Evolutionary conservation across 2,888 invertebrate genomes (phyloP).

Genomic region (Agrochola lota): DNA sequence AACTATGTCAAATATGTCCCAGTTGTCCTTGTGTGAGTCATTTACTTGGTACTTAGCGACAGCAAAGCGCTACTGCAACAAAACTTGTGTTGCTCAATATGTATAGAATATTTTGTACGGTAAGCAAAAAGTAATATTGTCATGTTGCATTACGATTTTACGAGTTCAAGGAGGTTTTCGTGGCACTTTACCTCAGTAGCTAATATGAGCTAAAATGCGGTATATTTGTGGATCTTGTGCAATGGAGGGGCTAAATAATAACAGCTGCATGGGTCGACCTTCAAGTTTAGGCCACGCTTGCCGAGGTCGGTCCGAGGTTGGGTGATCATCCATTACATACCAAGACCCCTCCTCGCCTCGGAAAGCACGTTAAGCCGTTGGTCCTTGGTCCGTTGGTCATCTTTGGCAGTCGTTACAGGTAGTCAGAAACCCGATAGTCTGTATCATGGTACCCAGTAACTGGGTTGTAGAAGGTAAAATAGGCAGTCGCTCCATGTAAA

Average conservation of each 20-base stretch:
- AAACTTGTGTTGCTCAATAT: conserved; percentile 59
- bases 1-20: conserved; percentile 53
- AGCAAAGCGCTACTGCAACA: conserved; percentile 49
- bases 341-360: background rate
- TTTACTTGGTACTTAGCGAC: conserved; percentile 49
- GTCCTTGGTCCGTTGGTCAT: too few species aligned
- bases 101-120: conserved; percentile 46
- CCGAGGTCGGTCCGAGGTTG: too few species aligned
- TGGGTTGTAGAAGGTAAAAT: background rate
- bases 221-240: background rate
- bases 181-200: conserved; percentile 14
- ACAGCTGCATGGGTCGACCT: too few species aligned
- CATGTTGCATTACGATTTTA: conserved; percentile 34
- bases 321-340: too few species aligned
- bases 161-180: conserved; percentile 44
- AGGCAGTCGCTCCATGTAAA: background rate
- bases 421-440: background rate
- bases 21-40: conserved; percentile 63
- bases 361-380: background rate
- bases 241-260: too few species aligned
- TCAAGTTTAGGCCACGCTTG: too few species aligned
- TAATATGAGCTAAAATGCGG: background rate
- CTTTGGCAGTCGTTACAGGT: background rate
- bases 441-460: background rate
- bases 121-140: conserved; percentile 53